Conservation (phyloP, 2,113 vertebrate species). For the Cryptoleucopteryx plumbea region DNA sequence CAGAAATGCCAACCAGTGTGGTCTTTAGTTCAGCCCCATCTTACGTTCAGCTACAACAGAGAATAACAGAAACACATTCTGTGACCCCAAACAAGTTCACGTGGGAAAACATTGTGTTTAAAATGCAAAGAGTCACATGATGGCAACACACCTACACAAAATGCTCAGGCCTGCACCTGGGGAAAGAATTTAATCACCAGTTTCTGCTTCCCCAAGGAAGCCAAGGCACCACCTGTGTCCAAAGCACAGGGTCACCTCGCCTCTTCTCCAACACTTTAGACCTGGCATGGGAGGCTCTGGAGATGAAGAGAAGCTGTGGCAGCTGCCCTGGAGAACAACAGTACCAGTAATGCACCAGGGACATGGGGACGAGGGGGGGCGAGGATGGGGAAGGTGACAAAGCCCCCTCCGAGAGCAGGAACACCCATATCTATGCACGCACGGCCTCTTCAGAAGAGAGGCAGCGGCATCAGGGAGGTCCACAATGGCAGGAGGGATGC, state of each 20-base stretch:
- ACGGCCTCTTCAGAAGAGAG: neutral
- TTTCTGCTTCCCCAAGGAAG: neutral
- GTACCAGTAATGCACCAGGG: neutral
- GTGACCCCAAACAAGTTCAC: neutral
- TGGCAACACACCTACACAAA: neutral
- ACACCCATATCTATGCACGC: neutral
- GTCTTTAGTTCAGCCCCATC: neutral
- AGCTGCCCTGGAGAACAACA: neutral
- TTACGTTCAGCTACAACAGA: rapidly evolving
- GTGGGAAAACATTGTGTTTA: neutral
- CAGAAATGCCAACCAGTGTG: neutral
- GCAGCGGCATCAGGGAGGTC: rapidly evolving
- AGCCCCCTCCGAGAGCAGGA: neutral
- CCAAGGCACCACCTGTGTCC: neutral
- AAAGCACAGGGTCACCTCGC: rapidly evolving
- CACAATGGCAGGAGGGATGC: rapidly evolving
- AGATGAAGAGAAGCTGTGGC: neutral
- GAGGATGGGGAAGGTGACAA: neutral
- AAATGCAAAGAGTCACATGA: neutral
- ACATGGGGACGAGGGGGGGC: no score
- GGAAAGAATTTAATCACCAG: neutral
- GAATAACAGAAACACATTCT: neutral
- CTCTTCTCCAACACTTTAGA: neutral
- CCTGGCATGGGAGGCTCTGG: neutral
- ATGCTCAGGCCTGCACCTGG: neutral